Percentiles rank a stretch among this genome's conserved stretches.
Evolutionary conservation across 2,113 vertebrate genomes (phyloP).

Genomic region (Neogobius melanostomus): DNA sequence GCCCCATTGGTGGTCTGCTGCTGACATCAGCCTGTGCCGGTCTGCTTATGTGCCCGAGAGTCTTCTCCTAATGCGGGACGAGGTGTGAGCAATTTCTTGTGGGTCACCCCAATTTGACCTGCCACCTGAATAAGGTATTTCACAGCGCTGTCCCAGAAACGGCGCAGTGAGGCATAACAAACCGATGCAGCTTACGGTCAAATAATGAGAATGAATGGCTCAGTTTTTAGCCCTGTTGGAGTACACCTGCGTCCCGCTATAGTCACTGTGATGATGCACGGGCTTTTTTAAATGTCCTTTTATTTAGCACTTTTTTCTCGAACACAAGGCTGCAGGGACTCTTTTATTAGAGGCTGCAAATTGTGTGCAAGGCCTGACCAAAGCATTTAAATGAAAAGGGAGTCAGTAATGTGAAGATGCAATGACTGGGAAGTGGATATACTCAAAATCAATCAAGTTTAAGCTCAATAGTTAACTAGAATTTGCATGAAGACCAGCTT

Average conservation of each 20-base stretch:
- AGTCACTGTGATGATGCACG: not conserved
- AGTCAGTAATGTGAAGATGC: not conserved
- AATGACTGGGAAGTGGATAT: not conserved
- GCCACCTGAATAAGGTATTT: conserved; percentile 58
- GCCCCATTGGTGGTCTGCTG: conserved; percentile 35
- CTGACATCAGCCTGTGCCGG: conserved; percentile 27
- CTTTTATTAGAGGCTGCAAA: not conserved
- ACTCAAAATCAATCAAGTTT: not conserved
- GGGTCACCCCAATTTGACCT: conserved; percentile 41
- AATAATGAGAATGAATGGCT: conserved; percentile 31
- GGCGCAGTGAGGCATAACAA: conserved; percentile 28
- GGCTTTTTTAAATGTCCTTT: not conserved
- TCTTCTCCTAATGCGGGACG: conserved; percentile 30
- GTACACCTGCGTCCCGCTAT: not conserved
- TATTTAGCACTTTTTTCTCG: not conserved
- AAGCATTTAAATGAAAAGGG: not conserved
- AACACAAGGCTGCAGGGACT: not conserved
- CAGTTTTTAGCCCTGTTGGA: conserved; percentile 16
- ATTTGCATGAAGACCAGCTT: too few species aligned
- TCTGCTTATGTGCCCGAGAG: conserved; percentile 17
- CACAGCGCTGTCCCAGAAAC: conserved; percentile 42
- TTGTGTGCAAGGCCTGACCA: not conserved
- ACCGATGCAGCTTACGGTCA: conserved; percentile 34
- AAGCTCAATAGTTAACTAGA: too few species aligned
- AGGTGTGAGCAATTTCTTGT: conserved; percentile 17